Evolutionary conservation across 1,140 invertebrate genomes (phyloP).

Genomic region (Laodelphax striatellus): DNA sequence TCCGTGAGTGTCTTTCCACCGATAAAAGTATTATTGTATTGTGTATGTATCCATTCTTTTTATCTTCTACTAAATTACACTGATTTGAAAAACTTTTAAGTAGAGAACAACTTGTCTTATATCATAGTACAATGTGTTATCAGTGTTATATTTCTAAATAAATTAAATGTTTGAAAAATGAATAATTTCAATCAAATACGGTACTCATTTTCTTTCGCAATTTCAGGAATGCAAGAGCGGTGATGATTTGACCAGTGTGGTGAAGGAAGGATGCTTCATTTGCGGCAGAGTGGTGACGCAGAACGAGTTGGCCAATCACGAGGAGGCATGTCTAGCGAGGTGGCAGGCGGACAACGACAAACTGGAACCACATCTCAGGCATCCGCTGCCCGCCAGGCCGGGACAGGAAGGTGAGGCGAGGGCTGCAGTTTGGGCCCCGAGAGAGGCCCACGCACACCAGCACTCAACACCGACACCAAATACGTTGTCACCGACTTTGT

Average conservation of each 20-base stretch:
- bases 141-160: too few species aligned
- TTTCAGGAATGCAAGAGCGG: too few species aligned
- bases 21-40: too few species aligned
- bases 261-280: conserved; percentile 49
- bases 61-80: too few species aligned
- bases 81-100: too few species aligned
- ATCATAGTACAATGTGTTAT: too few species aligned
- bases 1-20: too few species aligned
- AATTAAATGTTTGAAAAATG: too few species aligned
- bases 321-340: conserved; percentile 64
- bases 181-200: too few species aligned
- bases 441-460: not conserved
- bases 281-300: conserved; percentile 61
- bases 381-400: conserved; percentile 46
- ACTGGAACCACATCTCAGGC: conserved; percentile 41
- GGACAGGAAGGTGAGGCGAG: conserved; percentile 17
- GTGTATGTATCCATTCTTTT: too few species aligned
- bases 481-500: not conserved
- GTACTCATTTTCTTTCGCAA: too few species aligned
- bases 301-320: conserved; percentile 57
- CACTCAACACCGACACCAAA: not conserved
- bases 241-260: conserved; percentile 9
- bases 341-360: conserved; percentile 56
- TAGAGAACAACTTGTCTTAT: too few species aligned
- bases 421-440: not conserved